These are phyloP conservation scores for Noctua pronuba DNA, from an alignment of 2,888 invertebrate genomes.

Conservation along the genomic window DNA sequence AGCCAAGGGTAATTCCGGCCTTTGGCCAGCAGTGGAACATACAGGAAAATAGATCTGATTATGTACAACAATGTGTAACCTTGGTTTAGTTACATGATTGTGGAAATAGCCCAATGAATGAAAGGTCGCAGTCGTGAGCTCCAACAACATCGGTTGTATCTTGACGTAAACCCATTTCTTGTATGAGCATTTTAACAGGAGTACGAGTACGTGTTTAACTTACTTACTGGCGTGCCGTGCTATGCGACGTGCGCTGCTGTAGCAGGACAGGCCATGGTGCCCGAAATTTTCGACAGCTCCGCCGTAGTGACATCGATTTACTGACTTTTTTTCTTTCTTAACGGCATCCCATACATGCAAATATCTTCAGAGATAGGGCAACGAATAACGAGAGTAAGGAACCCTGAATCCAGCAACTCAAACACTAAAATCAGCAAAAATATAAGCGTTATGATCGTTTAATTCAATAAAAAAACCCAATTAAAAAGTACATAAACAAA, in stretches of 20 bases:
- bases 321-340: too few species aligned
- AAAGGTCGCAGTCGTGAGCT: conserved; percentile 18
- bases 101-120: neutral
- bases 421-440: neutral
- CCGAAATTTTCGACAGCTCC: too few species aligned
- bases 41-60: conserved; percentile 31
- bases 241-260: too few species aligned
- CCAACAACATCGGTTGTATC: neutral
- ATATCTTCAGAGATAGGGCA: neutral
- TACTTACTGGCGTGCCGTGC: too few species aligned
- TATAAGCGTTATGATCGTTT: neutral
- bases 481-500: conserved; percentile 23
- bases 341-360: neutral
- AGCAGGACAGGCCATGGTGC: too few species aligned
- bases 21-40: too few species aligned
- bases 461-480: neutral
- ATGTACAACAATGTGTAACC: neutral
- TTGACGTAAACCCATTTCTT: neutral
- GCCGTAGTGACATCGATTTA: too few species aligned
- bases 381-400: too few species aligned
- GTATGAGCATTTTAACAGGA: neutral
- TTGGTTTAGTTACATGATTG: conserved; percentile 28
- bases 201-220: too few species aligned
- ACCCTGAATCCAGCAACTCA: neutral
- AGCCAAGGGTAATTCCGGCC: neutral